Evolutionary conservation across 2,888 invertebrate genomes (phyloP).

Genomic region (Agrochola lota): DNA sequence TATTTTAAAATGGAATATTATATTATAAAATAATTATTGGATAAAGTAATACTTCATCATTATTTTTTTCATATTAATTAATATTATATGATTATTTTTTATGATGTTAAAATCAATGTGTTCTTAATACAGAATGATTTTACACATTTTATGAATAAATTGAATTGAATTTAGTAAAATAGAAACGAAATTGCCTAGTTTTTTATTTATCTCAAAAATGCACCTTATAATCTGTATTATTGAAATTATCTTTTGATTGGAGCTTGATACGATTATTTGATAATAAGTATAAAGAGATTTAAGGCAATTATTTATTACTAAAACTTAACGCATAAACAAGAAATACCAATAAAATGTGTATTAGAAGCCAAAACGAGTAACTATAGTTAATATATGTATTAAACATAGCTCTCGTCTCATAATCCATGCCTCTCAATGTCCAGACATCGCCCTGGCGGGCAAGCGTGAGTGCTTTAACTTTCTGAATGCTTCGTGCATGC

Average conservation of each 20-base stretch:
- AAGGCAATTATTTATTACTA: not conserved
- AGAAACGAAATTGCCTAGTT: not conserved
- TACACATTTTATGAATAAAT: not conserved
- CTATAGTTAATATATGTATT: not conserved
- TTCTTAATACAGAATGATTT: not conserved
- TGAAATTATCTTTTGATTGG: not conserved
- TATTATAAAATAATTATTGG: too few relatives aligned
- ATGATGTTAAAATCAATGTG: too few relatives aligned
- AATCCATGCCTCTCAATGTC: slow-evolving; percentile 40
- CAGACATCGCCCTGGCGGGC: slow-evolving; percentile 38
- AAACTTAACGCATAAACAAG: not conserved
- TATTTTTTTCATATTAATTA: too few relatives aligned
- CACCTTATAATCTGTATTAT: not conserved
- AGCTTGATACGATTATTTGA: not conserved
- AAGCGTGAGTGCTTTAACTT: slow-evolving; percentile 24
- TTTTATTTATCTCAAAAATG: not conserved
- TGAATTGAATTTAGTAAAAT: not conserved
- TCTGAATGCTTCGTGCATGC: slow-evolving; percentile 36
- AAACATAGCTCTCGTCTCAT: not conserved
- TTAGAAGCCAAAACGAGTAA: not conserved
- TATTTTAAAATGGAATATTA: not conserved
- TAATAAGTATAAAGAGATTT: not conserved
- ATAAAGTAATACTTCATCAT: too few relatives aligned
- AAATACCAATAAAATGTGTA: not conserved
- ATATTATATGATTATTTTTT: too few relatives aligned